A percentile compares a stretch with the other conserved stretches of the same genome.
Evolutionary conservation across 2,797 vertebrate species (phyloP).

Genomic region (Sebastes steindachneri): DNA sequence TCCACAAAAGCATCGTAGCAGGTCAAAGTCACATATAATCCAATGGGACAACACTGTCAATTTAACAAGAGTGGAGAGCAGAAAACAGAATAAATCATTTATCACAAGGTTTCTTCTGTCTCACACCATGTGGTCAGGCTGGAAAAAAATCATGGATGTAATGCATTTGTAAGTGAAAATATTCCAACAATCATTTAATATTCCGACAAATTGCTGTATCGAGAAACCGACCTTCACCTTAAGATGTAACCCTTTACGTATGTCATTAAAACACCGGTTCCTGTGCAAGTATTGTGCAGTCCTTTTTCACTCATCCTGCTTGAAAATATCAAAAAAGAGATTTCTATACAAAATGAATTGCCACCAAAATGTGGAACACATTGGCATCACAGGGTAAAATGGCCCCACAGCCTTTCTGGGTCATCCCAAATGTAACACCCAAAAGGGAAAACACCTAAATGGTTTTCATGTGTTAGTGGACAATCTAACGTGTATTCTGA

Average conservation of each 20-base stretch:
- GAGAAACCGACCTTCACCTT: neutral
- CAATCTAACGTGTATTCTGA: neutral
- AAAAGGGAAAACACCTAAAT: neutral
- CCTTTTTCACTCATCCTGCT: neutral
- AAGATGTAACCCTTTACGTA: neutral
- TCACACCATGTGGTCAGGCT: neutral
- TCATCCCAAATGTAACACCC: slow-evolving; percentile 31
- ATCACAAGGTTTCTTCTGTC: neutral
- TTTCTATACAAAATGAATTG: neutral
- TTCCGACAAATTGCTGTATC: neutral
- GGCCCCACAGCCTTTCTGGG: slow-evolving; percentile 45
- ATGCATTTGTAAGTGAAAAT: neutral
- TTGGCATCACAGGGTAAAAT: slow-evolving; percentile 26
- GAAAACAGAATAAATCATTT: neutral
- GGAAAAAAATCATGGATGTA: neutral
- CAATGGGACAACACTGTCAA: neutral
- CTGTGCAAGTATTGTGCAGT: too few relatives aligned
- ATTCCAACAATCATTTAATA: neutral
- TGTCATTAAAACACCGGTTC: neutral
- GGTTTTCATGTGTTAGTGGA: neutral
- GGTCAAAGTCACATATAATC: neutral
- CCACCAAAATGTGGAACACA: slow-evolving; percentile 3
- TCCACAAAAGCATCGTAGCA: neutral
- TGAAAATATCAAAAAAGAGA: neutral
- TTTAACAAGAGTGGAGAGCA: neutral